Evolutionary conservation across 92 coral and sea anemone genomes (phyloP).

Genomic region (Phenganax subtilis): DNA sequence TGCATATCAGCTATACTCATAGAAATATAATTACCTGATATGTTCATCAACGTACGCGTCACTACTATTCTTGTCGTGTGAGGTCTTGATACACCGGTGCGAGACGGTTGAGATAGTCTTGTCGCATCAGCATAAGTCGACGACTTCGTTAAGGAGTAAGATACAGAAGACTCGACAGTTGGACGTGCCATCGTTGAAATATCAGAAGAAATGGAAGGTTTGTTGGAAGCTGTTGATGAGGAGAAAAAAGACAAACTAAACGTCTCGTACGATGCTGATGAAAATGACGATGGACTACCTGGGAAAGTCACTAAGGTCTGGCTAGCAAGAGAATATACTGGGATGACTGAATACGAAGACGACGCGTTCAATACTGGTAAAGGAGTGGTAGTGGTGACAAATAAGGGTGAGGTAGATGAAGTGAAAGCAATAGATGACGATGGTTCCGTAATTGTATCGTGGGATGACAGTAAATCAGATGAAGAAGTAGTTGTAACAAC

Average conservation of each 20-base stretch:
- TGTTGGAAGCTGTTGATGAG: slow-evolving; percentile 24
- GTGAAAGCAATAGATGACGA: neutral
- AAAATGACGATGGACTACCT: slow-evolving; percentile 64
- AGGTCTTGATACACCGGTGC: neutral
- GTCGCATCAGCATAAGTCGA: neutral
- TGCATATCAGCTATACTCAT: neutral
- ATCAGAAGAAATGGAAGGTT: slow-evolving; percentile 18
- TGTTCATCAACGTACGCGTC: neutral
- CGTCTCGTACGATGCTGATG: slow-evolving; percentile 6
- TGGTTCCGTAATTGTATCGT: slow-evolving; percentile 4
- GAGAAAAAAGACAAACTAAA: slow-evolving; percentile 29
- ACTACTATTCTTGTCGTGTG: neutral
- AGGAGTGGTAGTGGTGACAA: neutral
- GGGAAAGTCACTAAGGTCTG: slow-evolving; percentile 77
- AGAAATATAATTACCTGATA: slow-evolving; percentile 5
- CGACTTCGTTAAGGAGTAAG: slow-evolving; percentile 2
- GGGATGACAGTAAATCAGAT: slow-evolving; percentile 20
- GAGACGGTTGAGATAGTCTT: neutral
- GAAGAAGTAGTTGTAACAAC: slow-evolving; percentile 22
- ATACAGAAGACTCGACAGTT: neutral
- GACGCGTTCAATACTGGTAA: slow-evolving; percentile 7
- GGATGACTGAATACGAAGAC: neutral
- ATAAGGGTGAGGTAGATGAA: neutral
- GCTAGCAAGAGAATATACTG: slow-evolving; percentile 75
- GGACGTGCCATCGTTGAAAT: neutral